Conservation (phyloP, 2,113 vertebrate species). For the Cynocephalus volans region DNA sequence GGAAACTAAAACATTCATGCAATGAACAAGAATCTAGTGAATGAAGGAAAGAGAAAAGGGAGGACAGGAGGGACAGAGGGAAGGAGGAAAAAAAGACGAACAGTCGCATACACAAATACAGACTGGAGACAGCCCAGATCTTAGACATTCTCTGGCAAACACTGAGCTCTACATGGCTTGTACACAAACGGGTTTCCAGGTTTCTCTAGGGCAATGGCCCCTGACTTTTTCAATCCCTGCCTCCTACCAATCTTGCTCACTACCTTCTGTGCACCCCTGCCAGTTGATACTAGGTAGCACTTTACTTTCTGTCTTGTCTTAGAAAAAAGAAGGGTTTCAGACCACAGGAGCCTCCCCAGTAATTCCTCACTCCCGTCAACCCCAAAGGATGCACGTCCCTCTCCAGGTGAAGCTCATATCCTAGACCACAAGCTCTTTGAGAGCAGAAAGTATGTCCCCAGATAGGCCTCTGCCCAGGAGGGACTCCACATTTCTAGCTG, state of each 20-base stretch:
- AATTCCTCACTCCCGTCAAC: background rate
- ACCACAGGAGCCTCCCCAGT: background rate
- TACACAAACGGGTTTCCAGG: background rate
- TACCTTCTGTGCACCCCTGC: background rate
- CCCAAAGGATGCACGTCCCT: background rate
- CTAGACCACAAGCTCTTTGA: background rate
- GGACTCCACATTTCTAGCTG: no score
- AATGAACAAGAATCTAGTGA: background rate
- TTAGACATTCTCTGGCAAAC: background rate
- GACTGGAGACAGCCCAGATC: background rate
- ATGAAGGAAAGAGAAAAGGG: background rate
- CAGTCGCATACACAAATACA: rapidly evolving
- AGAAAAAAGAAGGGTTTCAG: constrained; percentile 27
- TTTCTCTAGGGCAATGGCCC: background rate
- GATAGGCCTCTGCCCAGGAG: background rate
- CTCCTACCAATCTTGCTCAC: background rate
- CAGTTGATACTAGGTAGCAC: background rate
- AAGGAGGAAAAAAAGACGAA: background rate
- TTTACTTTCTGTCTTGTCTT: background rate
- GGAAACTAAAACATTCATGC: background rate
- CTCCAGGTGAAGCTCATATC: background rate
- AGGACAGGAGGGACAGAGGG: background rate
- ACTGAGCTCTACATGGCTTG: background rate
- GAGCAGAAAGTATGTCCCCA: background rate
- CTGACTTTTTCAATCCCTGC: background rate